Percentiles rank a stretch among this genome's conserved stretches.
Evolutionary conservation across 2,797 vertebrate genomes (phyloP).

Genomic region (Sebastes umbrosus): DNA sequence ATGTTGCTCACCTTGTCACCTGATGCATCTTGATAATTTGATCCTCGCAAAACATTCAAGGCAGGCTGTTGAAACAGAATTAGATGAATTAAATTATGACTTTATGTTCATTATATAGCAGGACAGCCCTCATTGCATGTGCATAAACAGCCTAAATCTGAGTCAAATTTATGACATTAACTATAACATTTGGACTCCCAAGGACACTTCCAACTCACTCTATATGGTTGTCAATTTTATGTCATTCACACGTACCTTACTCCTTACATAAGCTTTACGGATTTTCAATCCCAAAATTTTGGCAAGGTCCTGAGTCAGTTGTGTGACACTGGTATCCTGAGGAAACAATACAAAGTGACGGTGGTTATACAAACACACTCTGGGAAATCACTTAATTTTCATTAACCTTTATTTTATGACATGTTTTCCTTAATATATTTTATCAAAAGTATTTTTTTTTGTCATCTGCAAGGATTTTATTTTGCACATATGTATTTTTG

Average conservation of each 20-base stretch:
- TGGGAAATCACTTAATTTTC: not conserved
- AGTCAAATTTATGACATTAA: not conserved
- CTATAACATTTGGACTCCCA: not conserved
- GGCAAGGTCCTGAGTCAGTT: conserved; percentile 95
- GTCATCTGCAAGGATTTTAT: not conserved
- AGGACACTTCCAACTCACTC: not conserved
- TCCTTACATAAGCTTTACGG: conserved; percentile 96
- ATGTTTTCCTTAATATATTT: accelerated
- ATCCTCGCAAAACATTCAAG: conserved; percentile 84
- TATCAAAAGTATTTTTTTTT: too few species aligned
- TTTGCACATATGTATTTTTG: too few species aligned
- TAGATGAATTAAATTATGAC: not conserved
- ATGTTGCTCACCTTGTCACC: conserved; percentile 84
- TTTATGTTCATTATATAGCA: not conserved
- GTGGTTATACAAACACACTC: not conserved
- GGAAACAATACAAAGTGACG: conserved; percentile 23
- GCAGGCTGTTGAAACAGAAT: conserved; percentile 83
- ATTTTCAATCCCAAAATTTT: conserved; percentile 96
- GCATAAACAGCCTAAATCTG: accelerated
- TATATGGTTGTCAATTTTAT: too few species aligned
- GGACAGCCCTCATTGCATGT: not conserved
- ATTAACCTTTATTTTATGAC: not conserved
- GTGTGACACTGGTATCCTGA: conserved; percentile 94
- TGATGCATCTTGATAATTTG: conserved; percentile 76
- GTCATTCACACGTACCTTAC: conserved; percentile 83